These are phyloP conservation scores for Pteronotus mesoamericanus DNA, from an alignment of 2,797 vertebrate genomes.

Conservation along the genomic window DNA sequence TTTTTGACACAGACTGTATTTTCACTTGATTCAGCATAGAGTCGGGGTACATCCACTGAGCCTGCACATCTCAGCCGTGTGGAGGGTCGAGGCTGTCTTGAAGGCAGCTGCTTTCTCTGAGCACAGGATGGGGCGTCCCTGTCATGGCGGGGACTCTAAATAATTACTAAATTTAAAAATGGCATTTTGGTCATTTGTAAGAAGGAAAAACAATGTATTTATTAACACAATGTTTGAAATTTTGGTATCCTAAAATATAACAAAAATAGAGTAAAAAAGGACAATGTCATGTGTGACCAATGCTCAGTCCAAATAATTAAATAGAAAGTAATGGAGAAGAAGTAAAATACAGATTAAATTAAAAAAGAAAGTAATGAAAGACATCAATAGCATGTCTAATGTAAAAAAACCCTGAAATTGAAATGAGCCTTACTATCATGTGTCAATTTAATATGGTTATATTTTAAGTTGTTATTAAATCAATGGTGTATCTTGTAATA, in stretches of 20 bases:
- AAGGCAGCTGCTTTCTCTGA: fast-evolving
- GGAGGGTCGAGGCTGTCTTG: not conserved
- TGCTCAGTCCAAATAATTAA: not conserved
- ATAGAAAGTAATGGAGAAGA: not conserved
- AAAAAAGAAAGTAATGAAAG: not conserved
- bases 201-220: not conserved
- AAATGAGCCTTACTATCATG: not conserved
- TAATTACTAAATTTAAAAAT: not conserved
- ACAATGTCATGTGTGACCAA: not conserved
- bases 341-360: not conserved
- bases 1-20: not conserved
- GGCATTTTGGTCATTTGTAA: not conserved
- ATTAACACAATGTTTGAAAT: not conserved
- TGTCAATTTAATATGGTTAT: not conserved
- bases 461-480: conserved; percentile 22
- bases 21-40: not conserved
- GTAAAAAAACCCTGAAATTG: not conserved
- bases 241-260: not conserved
- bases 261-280: not conserved
- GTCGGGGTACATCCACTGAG: fast-evolving
- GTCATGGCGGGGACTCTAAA: not conserved
- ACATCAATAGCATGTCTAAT: not conserved
- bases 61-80: not conserved
- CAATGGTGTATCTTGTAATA: not conserved
- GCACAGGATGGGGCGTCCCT: not conserved